Evolutionary conservation across 2,113 vertebrate genomes (phyloP), one percentile per base, ranked within the genome.

Genomic region (Rostratula benghalensis): DNA sequence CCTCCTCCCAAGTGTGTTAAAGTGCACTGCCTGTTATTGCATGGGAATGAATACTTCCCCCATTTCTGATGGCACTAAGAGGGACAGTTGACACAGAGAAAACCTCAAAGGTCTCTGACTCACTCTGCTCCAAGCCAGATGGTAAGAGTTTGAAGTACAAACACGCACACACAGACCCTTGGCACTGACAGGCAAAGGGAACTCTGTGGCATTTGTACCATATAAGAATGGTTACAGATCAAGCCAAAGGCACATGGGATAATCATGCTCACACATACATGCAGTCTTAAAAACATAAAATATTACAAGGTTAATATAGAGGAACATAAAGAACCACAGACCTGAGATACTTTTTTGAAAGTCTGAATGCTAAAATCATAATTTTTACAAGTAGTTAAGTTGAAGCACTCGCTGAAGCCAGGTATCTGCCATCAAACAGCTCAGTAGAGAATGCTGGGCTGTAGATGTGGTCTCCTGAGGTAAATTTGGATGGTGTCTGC

Each of bases 151-250:
- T 86, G 41, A 57, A 69, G 5, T 43, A 31, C 1, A 4, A 46
- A n/a, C 39, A 57, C 51, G 11, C 6, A 17, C 6, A 17, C 0
- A 0, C 1, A 25, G 18, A 48, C 10, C 35, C 35, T 45, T 59
- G n/a, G 23, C 45, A 25, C 7, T 33, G 35, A 24, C 5, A 6
- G 11, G 31, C 57, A 87, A 61, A 82, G 30, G 14, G 19, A 90
- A 17, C 7, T 15, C 5, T 2, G 0, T 4, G 17, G n/a, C 41
- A 37, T 24, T 60, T n/a, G 13, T 31, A 64, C 5, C 53, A 65
- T 19, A 23, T 22, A 18, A 12, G 22, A 74, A 37, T 13, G 9
- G 20, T 65, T 61, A 51, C 3, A 2, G 24, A 78, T 48, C 51
- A 78, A 78, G 18, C 5, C 64, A 75, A 54, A 87, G 18, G 11